phyloP scores from a whole-genome alignment of 2,888 invertebrate species.

The Trissoscelio sp. region DNA sequence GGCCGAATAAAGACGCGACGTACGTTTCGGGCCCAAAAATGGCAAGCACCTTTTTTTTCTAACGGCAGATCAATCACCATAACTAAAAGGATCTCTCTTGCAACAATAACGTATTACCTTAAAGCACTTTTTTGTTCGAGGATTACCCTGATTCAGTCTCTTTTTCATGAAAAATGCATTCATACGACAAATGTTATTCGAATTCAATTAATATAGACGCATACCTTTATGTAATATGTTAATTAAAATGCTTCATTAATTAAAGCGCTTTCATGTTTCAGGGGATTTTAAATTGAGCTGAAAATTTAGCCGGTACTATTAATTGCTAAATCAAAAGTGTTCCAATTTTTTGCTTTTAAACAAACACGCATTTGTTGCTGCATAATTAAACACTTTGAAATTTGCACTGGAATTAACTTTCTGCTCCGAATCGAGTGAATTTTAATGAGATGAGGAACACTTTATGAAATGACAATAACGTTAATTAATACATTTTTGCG shows the following conservation, averaged over 20 bases:
- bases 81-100: constrained; percentile 74
- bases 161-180: constrained; percentile 44
- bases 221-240: neutral
- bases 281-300: neutral
- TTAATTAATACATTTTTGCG: constrained; percentile 22
- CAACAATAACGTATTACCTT: constrained; percentile 68
- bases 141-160: constrained; percentile 58
- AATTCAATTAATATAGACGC: neutral
- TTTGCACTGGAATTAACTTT: neutral
- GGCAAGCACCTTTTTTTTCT: constrained; percentile 67
- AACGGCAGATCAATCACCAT: constrained; percentile 73
- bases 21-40: constrained; percentile 71
- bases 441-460: neutral
- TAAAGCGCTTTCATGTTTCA: neutral
- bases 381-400: constrained; percentile 10
- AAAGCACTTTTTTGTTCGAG: constrained; percentile 59
- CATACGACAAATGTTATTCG: neutral
- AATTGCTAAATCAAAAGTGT: neutral
- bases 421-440: neutral
- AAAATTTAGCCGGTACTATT: neutral
- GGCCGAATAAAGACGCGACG: constrained; percentile 65
- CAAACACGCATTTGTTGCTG: neutral
- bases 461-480: constrained; percentile 1
- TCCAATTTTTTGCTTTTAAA: neutral
- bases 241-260: neutral